Evolutionary conservation across 2,888 invertebrate species (phyloP), one percentile per base, ranked within the genome.

Genomic region (Odontomyia ornata): DNA sequence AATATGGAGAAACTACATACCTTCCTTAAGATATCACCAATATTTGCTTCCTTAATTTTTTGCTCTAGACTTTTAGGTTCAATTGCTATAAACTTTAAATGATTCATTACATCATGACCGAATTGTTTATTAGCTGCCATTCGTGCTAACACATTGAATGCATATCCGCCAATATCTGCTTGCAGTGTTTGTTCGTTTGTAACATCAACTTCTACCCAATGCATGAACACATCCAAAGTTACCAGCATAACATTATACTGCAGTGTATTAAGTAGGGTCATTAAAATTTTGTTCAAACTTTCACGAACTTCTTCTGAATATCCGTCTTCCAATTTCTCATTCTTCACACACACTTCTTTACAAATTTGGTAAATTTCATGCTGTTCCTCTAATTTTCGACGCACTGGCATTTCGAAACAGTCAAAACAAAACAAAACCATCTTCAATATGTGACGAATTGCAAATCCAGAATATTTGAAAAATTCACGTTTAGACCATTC

Each of bases 171-270:
- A 46, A 85, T 81, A 0, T 77, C 79, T 52, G 80, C 78, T 71
- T 85, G 85, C 5, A 85, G 79, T n/a, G 82, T 84, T 36, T 76
- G 75, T 7, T 80, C 77, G 3, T 80, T 80, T 2, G 79, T 81
- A 0, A 83, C 21, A 71, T 84, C 83, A 2, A 83, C 79, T 79
- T 85, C 84, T 3, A 82, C 83, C 85, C 84, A 85, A 67, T 82
- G 80, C 78, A 84, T 82, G 67, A 84, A 85, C 0, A 82, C 80
- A 75, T 84, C 82, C 11, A 84, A 79, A 60, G 83, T 83, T 0
- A 85, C 82, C 36, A 82, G 75, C 82, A 83, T 82, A 0, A 84
- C 81, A 78, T 83, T 83, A 23, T 82, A 82, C 75, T 85, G 83
- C 30, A 85, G 76, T 0, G 83, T 81, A 78, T 84, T 84, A 0